These are phyloP conservation scores for Vesta saturnalis DNA, from an alignment of 2,888 invertebrate species.

Conservation along the genomic window DNA sequence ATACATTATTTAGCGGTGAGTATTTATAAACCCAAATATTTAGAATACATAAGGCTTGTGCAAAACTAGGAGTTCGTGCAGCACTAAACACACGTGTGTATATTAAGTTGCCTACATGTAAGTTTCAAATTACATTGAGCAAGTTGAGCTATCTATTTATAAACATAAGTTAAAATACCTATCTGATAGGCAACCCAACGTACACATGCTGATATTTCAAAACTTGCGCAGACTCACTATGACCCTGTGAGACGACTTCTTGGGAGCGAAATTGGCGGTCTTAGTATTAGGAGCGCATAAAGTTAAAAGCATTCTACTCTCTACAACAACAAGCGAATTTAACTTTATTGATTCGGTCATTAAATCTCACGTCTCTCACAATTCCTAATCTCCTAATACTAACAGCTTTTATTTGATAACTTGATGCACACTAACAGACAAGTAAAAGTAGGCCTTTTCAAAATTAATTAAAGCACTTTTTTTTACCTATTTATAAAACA, in stretches of 20 bases:
- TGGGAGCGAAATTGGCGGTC: constrained; percentile 60
- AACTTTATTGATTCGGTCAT: not conserved
- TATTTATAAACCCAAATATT: no score
- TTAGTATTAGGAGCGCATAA: constrained; percentile 51
- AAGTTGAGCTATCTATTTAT: not conserved
- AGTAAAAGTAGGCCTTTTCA: constrained; percentile 37
- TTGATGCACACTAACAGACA: constrained; percentile 53
- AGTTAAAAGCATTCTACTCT: not conserved
- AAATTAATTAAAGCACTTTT: not conserved
- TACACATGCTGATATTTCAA: not conserved
- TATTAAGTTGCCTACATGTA: no score
- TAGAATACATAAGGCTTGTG: no score
- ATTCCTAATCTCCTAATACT: constrained; percentile 43
- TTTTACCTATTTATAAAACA: not conserved
- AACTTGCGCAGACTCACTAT: constrained; percentile 47
- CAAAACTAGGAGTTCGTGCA: no score
- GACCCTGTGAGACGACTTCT: constrained; percentile 49
- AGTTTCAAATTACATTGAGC: not conserved
- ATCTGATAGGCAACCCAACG: constrained; percentile 2
- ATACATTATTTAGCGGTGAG: no score
- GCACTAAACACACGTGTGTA: no score
- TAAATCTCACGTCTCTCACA: not conserved
- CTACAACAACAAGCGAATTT: not conserved
- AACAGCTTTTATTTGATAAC: constrained; percentile 56
- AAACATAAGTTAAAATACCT: not conserved